Base-by-base conservation (phyloP, 2,113 vertebrate genomes). In the Mugil cephalus region DNA sequence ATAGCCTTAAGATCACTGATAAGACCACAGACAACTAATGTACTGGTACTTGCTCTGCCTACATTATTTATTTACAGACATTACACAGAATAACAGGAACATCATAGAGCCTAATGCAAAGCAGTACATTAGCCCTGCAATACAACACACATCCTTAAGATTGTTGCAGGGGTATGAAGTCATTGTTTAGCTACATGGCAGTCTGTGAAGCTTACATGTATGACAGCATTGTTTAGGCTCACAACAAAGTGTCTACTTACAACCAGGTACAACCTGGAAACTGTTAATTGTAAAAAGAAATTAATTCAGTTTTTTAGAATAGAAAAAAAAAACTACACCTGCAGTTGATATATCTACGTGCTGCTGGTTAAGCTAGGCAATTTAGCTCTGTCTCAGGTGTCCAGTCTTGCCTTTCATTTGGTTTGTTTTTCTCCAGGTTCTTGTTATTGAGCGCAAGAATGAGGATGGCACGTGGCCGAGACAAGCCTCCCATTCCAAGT, bases 401-500 rank as follows among this genome's bases (percentile, higher is more conserved):
- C 9, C 21, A 40, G 17, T 18, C 36, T 58, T 67, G 11, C 45
- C 18, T 80, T 61, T 84, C 10, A 88, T 19, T 18, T 17, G 11
- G 30, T 40, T 75, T 69, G 34, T 79, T 80, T 93, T 55, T 65
- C 54, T 81, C 69, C 88, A 99, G 98, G 93, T 98, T 75, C 94
- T 99, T 84, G 95, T 99, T 60, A 98, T 99, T 87, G 98, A 99
- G 88, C 95, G 94, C 77, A 98, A 95, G 89, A 99, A 96, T 80
- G 96, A 98, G 80, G 97, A 99, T 88, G 98, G 97, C 63, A 96
- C 95, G 0, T 99, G 98, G 97, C 97, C 98, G 50, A 95, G 95
- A 85, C 97, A 98, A 89, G 88, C 93, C 14, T 89, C 90, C 54
- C 93, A 95, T 87, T 67, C 96, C 70, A 97, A 98, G 97, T 99